Conservation (phyloP, 1,140 invertebrate species). For the Vollenhovia emeryi region DNA sequence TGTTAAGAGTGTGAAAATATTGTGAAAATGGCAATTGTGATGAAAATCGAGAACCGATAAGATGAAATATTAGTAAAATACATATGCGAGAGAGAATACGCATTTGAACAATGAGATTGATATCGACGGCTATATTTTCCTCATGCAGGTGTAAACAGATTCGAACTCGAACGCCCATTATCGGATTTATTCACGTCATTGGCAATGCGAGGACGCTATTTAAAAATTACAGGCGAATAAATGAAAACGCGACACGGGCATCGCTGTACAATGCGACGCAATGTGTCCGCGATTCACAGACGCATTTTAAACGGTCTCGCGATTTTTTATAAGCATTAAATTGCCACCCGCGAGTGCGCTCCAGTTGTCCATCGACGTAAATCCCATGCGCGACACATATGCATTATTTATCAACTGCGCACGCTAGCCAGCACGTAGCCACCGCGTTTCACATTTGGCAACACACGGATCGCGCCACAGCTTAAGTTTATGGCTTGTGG, state of each 20-base stretch:
- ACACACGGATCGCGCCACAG: conserved; percentile 71
- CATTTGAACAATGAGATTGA: not conserved
- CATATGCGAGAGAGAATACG: not conserved
- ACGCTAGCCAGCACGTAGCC: not conserved
- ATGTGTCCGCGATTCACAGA: not conserved
- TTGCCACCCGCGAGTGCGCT: not conserved
- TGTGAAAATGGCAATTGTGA: not conserved
- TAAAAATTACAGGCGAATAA: conserved; percentile 54
- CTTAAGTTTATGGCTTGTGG: conserved; percentile 78
- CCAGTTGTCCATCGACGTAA: conserved; percentile 16
- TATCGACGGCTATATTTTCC: not conserved
- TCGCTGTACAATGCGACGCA: not conserved
- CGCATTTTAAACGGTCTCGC: not conserved
- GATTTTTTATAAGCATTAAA: conserved; percentile 42
- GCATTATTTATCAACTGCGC: conserved; percentile 40
- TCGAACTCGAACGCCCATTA: conserved; percentile 25
- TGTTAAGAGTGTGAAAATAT: not conserved
- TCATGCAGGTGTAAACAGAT: conserved; percentile 19
- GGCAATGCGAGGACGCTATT: conserved; percentile 21
- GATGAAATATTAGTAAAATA: not conserved
- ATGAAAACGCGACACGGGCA: not conserved
- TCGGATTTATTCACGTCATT: conserved; percentile 42
- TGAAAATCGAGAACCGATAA: not conserved
- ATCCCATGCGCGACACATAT: conserved; percentile 3
- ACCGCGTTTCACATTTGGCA: conserved; percentile 65